Evolutionary conservation across 1,140 invertebrate species (phyloP).

Genomic region (Arctopsyche grandis): DNA sequence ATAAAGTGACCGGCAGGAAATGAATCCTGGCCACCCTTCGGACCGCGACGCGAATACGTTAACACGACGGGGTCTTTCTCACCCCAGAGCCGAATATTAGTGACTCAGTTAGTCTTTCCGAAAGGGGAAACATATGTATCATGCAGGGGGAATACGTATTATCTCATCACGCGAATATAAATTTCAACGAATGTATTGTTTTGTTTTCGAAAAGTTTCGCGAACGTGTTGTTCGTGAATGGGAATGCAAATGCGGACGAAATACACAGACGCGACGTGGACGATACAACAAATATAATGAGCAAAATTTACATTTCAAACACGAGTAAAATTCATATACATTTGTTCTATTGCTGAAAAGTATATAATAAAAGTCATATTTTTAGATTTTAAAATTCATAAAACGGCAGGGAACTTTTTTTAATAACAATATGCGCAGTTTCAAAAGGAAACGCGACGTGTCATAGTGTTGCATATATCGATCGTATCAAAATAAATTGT

Average conservation of each 20-base stretch:
- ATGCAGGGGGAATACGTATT: slow-evolving; percentile 10
- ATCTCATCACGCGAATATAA: slow-evolving; percentile 12
- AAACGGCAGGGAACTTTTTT: neutral
- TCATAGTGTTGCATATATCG: neutral
- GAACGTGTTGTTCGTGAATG: neutral
- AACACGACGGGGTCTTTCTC: slow-evolving; percentile 16
- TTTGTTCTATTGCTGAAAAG: neutral
- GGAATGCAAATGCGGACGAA: neutral
- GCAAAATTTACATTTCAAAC: no score
- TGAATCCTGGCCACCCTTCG: slow-evolving; percentile 47
- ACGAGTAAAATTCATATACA: neutral
- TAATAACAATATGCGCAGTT: neutral
- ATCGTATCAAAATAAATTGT: neutral
- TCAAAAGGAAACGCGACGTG: no score
- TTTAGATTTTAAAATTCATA: neutral
- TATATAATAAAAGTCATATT: neutral
- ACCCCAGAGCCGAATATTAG: slow-evolving; percentile 34
- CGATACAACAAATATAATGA: no score
- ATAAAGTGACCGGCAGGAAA: slow-evolving; percentile 52
- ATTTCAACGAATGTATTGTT: slow-evolving; percentile 6
- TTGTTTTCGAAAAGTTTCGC: neutral
- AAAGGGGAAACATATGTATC: slow-evolving; percentile 20
- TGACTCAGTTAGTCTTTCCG: slow-evolving; percentile 29
- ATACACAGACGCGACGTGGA: no score
- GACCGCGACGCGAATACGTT: slow-evolving; percentile 45